phyloP scores from a whole-genome alignment of 2,888 invertebrate species.

The Heliconius aoede region DNA sequence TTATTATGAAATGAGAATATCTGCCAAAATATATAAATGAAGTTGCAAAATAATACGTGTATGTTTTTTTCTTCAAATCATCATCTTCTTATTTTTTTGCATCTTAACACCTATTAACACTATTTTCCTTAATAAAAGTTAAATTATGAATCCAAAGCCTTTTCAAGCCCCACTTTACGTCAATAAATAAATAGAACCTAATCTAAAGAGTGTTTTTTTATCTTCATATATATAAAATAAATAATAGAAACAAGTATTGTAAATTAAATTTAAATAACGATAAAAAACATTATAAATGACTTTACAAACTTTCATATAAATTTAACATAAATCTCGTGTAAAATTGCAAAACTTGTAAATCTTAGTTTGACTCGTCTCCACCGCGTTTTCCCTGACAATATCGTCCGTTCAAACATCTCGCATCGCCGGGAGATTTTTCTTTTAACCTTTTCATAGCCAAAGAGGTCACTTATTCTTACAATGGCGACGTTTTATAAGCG shows the following conservation, averaged over 20 bases:
- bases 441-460: slow-evolving; percentile 46
- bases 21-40: too few species aligned
- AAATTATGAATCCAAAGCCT: too few species aligned
- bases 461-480: slow-evolving; percentile 44
- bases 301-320: not conserved
- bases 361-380: slow-evolving; percentile 19
- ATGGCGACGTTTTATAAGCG: slow-evolving; percentile 43
- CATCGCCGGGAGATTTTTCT: slow-evolving; percentile 40
- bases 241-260: not conserved
- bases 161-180: too few species aligned
- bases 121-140: too few species aligned
- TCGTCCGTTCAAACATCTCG: slow-evolving; percentile 30
- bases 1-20: too few species aligned
- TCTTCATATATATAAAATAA: not conserved
- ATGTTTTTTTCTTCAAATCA: too few species aligned
- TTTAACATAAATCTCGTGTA: slow-evolving; percentile 18
- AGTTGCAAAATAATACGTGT: too few species aligned
- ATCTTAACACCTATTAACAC: too few species aligned
- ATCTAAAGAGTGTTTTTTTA: not conserved
- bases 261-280: not conserved
- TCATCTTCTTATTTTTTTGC: too few species aligned
- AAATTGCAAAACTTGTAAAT: slow-evolving; percentile 18
- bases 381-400: slow-evolving; percentile 21
- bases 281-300: not conserved
- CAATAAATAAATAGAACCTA: not conserved